Conservation (phyloP, 2,888 invertebrate species). For the Nephrotoma flavescens region DNA sequence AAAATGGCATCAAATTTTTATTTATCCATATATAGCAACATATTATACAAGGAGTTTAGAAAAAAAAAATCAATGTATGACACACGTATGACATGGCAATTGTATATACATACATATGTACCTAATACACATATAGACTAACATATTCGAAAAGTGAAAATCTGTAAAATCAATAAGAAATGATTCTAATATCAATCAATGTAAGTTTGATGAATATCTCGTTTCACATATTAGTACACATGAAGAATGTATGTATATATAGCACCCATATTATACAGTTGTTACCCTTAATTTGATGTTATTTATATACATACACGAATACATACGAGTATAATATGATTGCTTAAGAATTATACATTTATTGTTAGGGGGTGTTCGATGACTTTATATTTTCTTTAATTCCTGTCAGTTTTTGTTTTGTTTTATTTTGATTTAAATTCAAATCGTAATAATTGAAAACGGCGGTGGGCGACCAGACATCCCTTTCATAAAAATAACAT, state of each 20-base stretch:
- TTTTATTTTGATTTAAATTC: not conserved
- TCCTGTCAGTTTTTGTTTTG: not conserved
- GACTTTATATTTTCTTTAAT: not conserved
- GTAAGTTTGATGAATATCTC: not conserved
- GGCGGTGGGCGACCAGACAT: not conserved
- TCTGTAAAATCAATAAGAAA: not conserved
- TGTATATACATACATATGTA: not conserved
- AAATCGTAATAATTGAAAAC: not conserved
- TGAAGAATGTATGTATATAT: not conserved
- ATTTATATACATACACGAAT: not conserved
- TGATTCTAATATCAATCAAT: not conserved
- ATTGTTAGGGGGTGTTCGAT: not conserved
- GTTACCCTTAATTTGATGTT: not conserved
- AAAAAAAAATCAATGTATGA: not conserved
- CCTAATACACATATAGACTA: not conserved
- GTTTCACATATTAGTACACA: not conserved
- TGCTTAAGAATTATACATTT: not conserved
- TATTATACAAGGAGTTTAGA: not conserved
- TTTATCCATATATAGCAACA: not conserved
- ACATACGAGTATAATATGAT: not conserved
- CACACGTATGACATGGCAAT: not conserved
- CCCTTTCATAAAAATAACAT: not conserved
- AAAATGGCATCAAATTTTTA: not conserved
- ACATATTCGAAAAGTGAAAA: not conserved
- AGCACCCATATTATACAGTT: not conserved